Base-by-base conservation (phyloP, 2,888 invertebrate genomes). In the Darwinula stevensoni region DNA sequence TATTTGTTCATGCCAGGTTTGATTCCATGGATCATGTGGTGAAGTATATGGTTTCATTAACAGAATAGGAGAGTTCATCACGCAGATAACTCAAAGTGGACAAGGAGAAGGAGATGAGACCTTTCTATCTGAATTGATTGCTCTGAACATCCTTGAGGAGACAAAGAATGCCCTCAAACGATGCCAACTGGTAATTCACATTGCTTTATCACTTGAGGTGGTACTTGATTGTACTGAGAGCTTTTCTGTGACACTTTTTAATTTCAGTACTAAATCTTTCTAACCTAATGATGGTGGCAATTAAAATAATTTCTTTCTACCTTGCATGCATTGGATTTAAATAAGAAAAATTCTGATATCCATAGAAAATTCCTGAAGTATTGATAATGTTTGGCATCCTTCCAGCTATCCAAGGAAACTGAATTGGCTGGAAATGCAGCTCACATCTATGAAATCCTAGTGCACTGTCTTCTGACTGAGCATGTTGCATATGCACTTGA, bases 401-500 rank as follows among this genome's bases (percentile, higher is more conserved):
- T 50, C 33, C 46, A 67, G 67, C 51, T 91, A 3, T 88, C 86
- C 3, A 67, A 65, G 35, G 56, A 65, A 2, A 62, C 65, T 31
- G 84, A 88, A 40, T 49, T 73, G 17, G 61, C 82, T 0, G 54
- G 52, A 4, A 82, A 84, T 43, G 69, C 78, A 1, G 56, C 67
- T 1, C 67, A 70, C 38, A 61, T 94, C 12, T 62, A 84, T 36
- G 86, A 88, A 38, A 67, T 75, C 29, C 49, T 88, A 32, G 55
- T 84, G 16, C 73, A 78, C 39, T 71, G 73, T 45, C 52, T 97
- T 13, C 63, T 84, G 43, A 63, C 65, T 2, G 88, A 97, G 42
- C 91, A 91, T 48, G 74, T 94, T 1, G 86, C 88, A 49, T 97
- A 97, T 51, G 94, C 91, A 0, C 54, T 97, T 3, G 94, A 94